Evolutionary conservation across 2,888 invertebrate genomes (phyloP).

Genomic region (Eristalis tenax): DNA sequence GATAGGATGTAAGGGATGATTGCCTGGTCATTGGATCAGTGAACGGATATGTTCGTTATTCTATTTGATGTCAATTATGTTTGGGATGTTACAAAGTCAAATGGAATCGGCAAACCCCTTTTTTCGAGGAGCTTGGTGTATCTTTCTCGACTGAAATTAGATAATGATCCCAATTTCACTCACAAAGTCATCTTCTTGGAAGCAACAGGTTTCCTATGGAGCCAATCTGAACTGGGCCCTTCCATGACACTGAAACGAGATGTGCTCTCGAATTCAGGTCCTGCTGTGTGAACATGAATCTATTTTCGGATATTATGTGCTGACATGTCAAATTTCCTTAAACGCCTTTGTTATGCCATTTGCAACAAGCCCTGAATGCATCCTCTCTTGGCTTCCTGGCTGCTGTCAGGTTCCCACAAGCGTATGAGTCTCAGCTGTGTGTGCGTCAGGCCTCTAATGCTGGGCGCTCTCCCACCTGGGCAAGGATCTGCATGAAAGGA

Average conservation of each 20-base stretch:
- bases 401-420: no score
- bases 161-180: conserved; percentile 23
- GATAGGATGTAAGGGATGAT: conserved; percentile 30
- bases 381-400: background rate
- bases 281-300: background rate
- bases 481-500: conserved; percentile 20
- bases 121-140: background rate
- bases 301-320: background rate
- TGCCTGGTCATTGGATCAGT: conserved; percentile 57
- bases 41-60: conserved; percentile 59
- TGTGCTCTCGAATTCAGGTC: no score
- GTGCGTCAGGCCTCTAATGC: conserved; percentile 46
- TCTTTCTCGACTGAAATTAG: conserved; percentile 25
- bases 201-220: no score
- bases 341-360: background rate
- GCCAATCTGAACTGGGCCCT: background rate
- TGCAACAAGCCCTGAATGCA: background rate
- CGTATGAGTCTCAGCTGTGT: conserved; percentile 17
- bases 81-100: conserved; percentile 4
- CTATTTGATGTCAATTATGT: conserved; percentile 64
- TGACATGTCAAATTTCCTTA: background rate
- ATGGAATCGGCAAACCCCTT: background rate
- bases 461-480: background rate
- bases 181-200: no score
- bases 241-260: background rate